Conservation (phyloP, 1,140 invertebrate species). For the Drosophila fuyamai region DNA sequence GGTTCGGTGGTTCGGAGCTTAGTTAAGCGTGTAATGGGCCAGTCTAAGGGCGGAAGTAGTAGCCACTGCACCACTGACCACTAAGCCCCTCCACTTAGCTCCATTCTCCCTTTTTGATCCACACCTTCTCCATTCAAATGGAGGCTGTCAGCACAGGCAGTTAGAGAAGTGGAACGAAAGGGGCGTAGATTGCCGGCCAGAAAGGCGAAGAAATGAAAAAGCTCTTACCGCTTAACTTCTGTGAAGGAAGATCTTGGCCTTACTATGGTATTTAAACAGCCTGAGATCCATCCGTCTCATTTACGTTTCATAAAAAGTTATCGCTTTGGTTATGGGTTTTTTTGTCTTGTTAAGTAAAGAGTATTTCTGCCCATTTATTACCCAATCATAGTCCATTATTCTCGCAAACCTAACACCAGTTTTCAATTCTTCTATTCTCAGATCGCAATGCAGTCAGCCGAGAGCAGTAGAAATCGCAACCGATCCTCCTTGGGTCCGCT, state of each 20-base stretch:
- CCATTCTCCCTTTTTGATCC: neutral
- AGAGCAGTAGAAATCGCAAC: constrained; percentile 32
- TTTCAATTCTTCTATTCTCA: neutral
- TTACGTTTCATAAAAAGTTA: too few species aligned
- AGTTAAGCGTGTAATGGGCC: constrained; percentile 78
- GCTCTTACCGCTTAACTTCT: constrained; percentile 12
- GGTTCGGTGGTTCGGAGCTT: constrained; percentile 64
- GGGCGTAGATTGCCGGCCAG: constrained; percentile 1
- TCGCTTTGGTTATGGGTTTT: too few species aligned
- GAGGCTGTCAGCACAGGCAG: constrained; percentile 39
- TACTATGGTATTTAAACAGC: too few species aligned
- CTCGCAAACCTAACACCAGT: neutral
- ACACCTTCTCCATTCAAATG: constrained; percentile 2
- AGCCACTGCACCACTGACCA: neutral
- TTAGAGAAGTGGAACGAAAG: constrained; percentile 31
- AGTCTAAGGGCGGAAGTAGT: constrained; percentile 54
- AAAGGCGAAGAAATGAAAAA: constrained; percentile 3
- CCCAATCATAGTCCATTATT: too few species aligned
- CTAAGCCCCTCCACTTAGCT: neutral
- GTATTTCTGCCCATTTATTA: too few species aligned
- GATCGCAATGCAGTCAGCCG: constrained; percentile 41
- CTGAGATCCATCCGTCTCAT: too few species aligned
- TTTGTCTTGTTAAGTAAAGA: too few species aligned
- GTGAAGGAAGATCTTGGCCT: neutral
- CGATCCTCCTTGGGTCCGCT: constrained; percentile 19